These are phyloP conservation scores for Escarpia spicata DNA, from an alignment of 2,888 invertebrate genomes.

Conservation along the genomic window DNA sequence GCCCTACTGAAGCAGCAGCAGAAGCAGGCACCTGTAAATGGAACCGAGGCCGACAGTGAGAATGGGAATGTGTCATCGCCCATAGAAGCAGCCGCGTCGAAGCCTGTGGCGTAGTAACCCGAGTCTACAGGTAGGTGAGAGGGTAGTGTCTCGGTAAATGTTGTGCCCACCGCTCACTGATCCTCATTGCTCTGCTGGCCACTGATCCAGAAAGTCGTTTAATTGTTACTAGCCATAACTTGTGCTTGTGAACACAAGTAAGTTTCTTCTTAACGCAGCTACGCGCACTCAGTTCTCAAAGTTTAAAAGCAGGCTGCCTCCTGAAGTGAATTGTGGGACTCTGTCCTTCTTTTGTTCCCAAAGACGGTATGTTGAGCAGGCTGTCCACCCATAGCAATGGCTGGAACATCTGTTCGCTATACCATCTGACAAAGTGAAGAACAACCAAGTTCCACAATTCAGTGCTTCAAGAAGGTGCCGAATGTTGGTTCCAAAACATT, in stretches of 20 bases:
- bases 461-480: too few relatives aligned
- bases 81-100: neutral
- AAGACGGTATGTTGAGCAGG: too few relatives aligned
- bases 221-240: neutral
- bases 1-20: neutral
- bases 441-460: too few relatives aligned
- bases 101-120: neutral
- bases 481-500: too few relatives aligned
- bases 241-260: neutral
- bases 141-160: neutral
- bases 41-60: neutral
- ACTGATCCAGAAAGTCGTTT: neutral
- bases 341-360: too few relatives aligned
- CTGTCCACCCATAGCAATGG: too few relatives aligned
- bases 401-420: too few relatives aligned
- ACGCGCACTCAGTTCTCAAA: neutral
- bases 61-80: neutral
- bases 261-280: neutral
- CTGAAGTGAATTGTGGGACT: too few relatives aligned
- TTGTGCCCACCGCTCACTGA: neutral
- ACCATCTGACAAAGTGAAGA: too few relatives aligned
- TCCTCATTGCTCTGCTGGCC: neutral
- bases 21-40: neutral
- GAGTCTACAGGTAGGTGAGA: neutral
- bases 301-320: too few relatives aligned